Conservation (phyloP, 2,113 vertebrate species). For the Steatornis caripensis region DNA sequence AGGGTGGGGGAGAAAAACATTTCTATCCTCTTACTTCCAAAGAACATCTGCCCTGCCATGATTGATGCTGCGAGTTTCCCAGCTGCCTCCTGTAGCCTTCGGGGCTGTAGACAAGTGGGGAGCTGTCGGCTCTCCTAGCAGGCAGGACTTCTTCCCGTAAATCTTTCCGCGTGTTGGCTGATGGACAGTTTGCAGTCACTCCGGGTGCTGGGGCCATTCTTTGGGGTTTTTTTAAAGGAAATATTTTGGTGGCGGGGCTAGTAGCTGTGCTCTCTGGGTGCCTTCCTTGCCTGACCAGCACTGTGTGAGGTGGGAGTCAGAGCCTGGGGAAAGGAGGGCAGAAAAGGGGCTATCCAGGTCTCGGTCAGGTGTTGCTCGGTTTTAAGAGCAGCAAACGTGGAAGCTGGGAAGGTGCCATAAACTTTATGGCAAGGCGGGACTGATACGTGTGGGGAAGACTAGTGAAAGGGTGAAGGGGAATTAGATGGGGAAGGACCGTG, state of each 20-base stretch:
- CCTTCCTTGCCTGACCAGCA: accelerated
- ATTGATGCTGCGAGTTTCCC: neutral
- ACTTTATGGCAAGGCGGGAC: neutral
- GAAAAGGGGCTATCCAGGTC: neutral
- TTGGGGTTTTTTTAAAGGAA: neutral
- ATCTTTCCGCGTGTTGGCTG: neutral
- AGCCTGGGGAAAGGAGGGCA: neutral
- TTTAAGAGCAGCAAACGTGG: neutral
- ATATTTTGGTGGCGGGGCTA: neutral
- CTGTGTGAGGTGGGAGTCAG: accelerated
- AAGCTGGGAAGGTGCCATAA: neutral
- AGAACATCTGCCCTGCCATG: neutral
- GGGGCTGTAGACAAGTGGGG: neutral
- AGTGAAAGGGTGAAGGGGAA: neutral
- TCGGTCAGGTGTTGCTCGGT: neutral
- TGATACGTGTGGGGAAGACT: neutral
- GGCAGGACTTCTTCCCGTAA: neutral
- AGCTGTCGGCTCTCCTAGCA: neutral
- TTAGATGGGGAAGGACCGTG: neutral
- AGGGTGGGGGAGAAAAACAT: slow-evolving; percentile 38
- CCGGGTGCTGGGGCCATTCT: neutral
- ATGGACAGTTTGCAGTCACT: neutral
- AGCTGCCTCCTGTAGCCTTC: neutral
- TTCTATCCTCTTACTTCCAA: slow-evolving; percentile 13
- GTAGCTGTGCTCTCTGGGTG: neutral